Percentiles rank a stretch among this genome's conserved stretches.
Evolutionary conservation across 2,113 vertebrate genomes (phyloP).

Genomic region (Ranitomeya variabilis): DNA sequence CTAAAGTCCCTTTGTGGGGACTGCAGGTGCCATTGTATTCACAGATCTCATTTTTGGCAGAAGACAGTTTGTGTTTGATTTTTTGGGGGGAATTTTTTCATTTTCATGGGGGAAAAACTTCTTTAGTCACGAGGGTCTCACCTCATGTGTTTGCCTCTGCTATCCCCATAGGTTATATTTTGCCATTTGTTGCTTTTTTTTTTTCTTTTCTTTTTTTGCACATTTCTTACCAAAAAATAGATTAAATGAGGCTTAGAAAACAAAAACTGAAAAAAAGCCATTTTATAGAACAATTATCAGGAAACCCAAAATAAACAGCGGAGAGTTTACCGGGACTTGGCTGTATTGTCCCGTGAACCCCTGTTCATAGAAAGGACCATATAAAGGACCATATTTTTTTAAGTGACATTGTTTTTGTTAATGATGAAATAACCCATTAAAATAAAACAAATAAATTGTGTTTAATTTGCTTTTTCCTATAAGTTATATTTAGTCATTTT

Average conservation of each 20-base stretch:
- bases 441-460: background rate
- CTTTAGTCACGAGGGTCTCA: background rate
- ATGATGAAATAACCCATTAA: slow-evolving; percentile 20
- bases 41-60: background rate
- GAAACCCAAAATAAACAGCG: background rate
- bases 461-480: no score
- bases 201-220: background rate
- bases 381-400: slow-evolving; percentile 37
- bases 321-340: slow-evolving; percentile 3
- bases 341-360: background rate
- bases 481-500: no score
- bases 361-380: slow-evolving; percentile 16
- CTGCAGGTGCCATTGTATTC: no score
- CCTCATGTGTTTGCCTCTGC: background rate
- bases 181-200: background rate
- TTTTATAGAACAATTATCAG: slow-evolving; percentile 17
- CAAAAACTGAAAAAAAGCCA: background rate
- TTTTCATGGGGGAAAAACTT: background rate
- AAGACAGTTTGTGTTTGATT: background rate
- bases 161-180: slow-evolving; percentile 5
- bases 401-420: slow-evolving; percentile 39
- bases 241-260: background rate
- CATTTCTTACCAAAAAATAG: slow-evolving; percentile 26
- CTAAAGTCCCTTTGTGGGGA: background rate
- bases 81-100: background rate